phyloP scores from a whole-genome alignment of 35 echinoderm and acorn worm genomes.

The Anneissia japonica region DNA sequence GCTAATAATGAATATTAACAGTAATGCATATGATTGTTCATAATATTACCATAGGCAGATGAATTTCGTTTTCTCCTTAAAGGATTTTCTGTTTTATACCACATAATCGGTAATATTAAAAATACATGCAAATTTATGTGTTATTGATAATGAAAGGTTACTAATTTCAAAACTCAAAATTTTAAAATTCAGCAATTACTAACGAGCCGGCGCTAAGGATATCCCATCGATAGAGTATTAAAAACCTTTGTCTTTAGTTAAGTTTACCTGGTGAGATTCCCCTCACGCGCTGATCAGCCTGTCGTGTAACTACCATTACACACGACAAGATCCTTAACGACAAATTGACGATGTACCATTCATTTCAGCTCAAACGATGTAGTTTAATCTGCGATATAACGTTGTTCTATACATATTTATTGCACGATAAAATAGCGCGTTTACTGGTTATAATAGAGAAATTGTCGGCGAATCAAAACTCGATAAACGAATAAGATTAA shows the following conservation, averaged over 20 bases:
- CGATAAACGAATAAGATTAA: not conserved
- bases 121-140: not conserved
- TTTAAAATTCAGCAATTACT: not conserved
- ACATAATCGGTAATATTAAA: no score
- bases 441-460: no score
- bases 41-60: no score
- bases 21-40: no score
- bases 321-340: not conserved
- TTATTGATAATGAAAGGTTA: not conserved
- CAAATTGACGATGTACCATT: not conserved
- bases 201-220: not conserved
- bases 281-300: not conserved
- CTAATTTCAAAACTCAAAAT: not conserved
- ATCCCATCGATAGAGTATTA: not conserved
- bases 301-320: not conserved
- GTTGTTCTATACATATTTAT: not conserved
- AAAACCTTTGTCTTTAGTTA: not conserved
- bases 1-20: no score
- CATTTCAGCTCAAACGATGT: not conserved
- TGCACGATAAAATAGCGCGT: not conserved
- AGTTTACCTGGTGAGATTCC: not conserved
- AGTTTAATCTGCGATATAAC: not conserved
- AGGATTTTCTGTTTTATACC: no score
- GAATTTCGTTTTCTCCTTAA: no score
- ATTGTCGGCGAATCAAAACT: not conserved